phyloP scores from a whole-genome alignment of 2,888 invertebrate species.

The Diachrysia chrysitis region DNA sequence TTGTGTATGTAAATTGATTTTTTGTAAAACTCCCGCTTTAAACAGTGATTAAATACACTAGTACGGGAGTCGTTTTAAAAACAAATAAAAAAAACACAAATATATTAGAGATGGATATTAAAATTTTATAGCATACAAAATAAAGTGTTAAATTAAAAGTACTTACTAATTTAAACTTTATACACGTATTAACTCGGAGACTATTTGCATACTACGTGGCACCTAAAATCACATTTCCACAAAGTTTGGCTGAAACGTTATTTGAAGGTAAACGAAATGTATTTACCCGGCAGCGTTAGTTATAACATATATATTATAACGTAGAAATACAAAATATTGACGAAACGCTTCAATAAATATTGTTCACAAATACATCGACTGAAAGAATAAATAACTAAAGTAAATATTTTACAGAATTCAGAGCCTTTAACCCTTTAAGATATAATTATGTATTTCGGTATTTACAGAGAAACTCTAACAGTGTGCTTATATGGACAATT shows the following conservation, averaged over 20 bases:
- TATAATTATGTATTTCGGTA: no score
- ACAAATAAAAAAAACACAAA: no score
- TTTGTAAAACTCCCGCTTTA: no score
- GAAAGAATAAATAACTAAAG: background rate
- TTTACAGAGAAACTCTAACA: no score
- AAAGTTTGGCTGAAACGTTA: background rate
- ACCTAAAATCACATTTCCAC: constrained; percentile 1
- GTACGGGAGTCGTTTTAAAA: no score
- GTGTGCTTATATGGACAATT: no score
- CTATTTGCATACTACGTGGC: constrained; percentile 2
- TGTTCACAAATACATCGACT: constrained; percentile 1
- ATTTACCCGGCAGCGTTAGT: constrained; percentile 1
- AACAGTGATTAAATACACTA: no score
- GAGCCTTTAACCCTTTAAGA: no score
- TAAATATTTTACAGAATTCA: no score
- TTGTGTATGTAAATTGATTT: no score
- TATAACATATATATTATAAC: background rate
- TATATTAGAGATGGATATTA: no score
- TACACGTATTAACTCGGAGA: background rate
- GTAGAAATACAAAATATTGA: background rate
- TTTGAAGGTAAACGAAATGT: background rate
- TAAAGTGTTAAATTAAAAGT: background rate
- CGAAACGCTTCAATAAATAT: background rate
- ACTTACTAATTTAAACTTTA: constrained; percentile 2
- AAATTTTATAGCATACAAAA: no score